phyloP scores from a whole-genome alignment of 2,888 invertebrate species.

The Dastarcus helophoroides region DNA sequence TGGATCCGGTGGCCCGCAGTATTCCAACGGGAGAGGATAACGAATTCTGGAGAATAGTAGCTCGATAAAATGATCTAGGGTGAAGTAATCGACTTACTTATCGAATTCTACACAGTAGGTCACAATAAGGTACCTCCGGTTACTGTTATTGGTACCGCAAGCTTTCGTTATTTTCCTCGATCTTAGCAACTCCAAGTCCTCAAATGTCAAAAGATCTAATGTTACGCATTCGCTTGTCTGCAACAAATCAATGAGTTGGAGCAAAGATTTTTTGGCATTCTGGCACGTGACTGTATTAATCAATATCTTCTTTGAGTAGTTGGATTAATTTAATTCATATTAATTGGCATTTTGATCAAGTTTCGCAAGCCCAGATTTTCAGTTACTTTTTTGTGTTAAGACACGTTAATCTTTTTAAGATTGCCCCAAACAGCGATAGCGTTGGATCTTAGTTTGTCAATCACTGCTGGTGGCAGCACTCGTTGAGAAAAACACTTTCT shows the following conservation, averaged over 20 bases:
- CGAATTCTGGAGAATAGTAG: constrained; percentile 33
- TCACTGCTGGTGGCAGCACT: too few relatives aligned
- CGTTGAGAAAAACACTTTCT: too few relatives aligned
- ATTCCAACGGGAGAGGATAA: constrained; percentile 44
- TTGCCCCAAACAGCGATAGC: too few relatives aligned
- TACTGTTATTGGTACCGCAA: constrained; percentile 25
- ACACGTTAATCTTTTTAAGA: too few relatives aligned
- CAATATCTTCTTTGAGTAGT: too few relatives aligned
- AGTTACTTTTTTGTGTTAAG: too few relatives aligned
- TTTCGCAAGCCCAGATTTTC: background rate
- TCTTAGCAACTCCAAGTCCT: constrained; percentile 40
- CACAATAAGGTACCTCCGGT: constrained; percentile 41
- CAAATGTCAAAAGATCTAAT: constrained; percentile 41
- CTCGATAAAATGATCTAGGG: too few relatives aligned
- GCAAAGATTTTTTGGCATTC: constrained; percentile 5
- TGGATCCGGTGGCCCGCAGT: constrained; percentile 43
- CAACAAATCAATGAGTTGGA: constrained; percentile 17
- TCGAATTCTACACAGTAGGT: constrained; percentile 46
- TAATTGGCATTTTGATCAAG: background rate
- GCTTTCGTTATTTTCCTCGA: constrained; percentile 31
- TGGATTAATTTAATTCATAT: too few relatives aligned
- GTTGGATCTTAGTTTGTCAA: too few relatives aligned
- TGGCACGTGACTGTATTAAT: too few relatives aligned
- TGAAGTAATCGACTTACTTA: constrained; percentile 35
- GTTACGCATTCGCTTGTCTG: constrained; percentile 42